Conservation (phyloP, 2,888 invertebrate species). For the Petrolisthes manimaculis region DNA sequence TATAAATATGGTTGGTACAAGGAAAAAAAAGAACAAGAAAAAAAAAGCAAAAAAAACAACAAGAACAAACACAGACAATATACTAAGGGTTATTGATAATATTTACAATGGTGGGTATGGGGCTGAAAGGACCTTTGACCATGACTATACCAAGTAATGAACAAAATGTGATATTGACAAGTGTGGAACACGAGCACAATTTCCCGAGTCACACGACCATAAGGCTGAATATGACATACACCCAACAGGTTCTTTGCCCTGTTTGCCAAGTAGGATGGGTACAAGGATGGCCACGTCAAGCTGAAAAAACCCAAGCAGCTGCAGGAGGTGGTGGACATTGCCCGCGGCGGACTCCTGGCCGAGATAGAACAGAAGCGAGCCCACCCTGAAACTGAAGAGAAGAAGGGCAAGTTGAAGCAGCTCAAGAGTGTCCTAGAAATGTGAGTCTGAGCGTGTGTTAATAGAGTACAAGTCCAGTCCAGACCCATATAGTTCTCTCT, state of each 20-base stretch:
- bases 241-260: conserved; percentile 93
- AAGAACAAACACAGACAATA: too few species aligned
- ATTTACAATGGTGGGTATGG: too few species aligned
- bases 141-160: too few species aligned
- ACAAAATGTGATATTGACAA: too few species aligned
- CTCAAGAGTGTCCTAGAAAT: conserved; percentile 99
- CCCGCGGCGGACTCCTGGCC: conserved; percentile 86
- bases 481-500: not conserved
- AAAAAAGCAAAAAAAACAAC: too few species aligned
- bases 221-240: not conserved
- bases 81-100: too few species aligned
- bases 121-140: too few species aligned
- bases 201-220: too few species aligned
- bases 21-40: too few species aligned
- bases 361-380: conserved; percentile 90
- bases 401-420: conserved; percentile 96
- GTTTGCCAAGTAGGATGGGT: conserved; percentile 97
- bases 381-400: conserved; percentile 94
- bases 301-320: conserved; percentile 96
- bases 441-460: conserved; percentile 74
- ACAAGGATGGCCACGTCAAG: conserved; percentile 95
- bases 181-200: too few species aligned
- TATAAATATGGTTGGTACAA: too few species aligned
- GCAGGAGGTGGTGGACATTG: conserved; percentile 97
- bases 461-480: not conserved